Percentiles rank a stretch among this genome's conserved stretches.
Evolutionary conservation across 2,113 vertebrate species (phyloP).

Genomic region (Panthera uncia): DNA sequence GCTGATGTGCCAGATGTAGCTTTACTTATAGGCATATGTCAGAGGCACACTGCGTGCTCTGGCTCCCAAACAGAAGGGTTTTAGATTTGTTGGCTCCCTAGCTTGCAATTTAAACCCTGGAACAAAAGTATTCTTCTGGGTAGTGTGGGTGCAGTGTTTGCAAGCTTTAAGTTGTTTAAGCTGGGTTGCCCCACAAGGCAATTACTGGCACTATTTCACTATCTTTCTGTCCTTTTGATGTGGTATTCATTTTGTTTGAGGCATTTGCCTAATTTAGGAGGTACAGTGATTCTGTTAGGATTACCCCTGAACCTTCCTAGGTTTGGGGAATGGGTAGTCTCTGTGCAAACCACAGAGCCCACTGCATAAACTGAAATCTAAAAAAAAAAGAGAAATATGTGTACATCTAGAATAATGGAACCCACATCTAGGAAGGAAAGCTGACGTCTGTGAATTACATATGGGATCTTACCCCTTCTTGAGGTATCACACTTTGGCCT

Average conservation of each 20-base stretch:
- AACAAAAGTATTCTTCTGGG: conserved; percentile 65
- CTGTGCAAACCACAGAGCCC: conserved; percentile 56
- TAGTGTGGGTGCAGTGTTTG: conserved; percentile 52
- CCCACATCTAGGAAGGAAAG: neutral
- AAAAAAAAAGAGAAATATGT: neutral
- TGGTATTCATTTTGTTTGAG: conserved; percentile 61
- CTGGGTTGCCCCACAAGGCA: conserved; percentile 66
- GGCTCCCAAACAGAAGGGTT: conserved; percentile 46
- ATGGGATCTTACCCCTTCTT: neutral
- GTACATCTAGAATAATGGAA: neutral
- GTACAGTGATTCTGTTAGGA: conserved; percentile 51
- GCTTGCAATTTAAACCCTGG: conserved; percentile 64
- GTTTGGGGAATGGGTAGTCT: conserved; percentile 32
- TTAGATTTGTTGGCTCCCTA: conserved; percentile 41
- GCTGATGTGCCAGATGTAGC: conserved; percentile 10
- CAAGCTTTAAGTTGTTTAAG: conserved; percentile 61
- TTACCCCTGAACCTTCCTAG: conserved; percentile 30
- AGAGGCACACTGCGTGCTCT: neutral
- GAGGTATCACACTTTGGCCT: neutral
- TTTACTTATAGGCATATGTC: conserved; percentile 40
- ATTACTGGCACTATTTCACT: conserved; percentile 65
- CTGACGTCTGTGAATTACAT: neutral
- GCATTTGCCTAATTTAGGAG: conserved; percentile 64
- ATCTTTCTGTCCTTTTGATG: conserved; percentile 66
- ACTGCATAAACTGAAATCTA: conserved; percentile 28